Base-by-base conservation (phyloP, 2,888 invertebrate species). In the Meandrusa payeni region DNA sequence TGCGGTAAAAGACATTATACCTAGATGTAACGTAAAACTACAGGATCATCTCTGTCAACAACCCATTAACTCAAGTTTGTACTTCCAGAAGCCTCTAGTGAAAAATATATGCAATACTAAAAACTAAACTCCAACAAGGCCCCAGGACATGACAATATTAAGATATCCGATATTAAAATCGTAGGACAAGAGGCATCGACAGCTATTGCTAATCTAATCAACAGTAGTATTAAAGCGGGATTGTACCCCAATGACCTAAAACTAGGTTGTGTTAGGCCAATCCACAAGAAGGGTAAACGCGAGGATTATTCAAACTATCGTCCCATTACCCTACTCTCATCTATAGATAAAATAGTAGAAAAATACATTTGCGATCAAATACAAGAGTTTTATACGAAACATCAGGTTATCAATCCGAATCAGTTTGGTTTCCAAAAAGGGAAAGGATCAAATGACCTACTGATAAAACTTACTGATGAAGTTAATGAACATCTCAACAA, bases 131-230 rank as follows among this genome's bases (percentile, higher is more conserved):
- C 29, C 7, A 48, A 26, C 27, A 56, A 50, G 41, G 42, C 47
- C 1, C 44, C 47, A 31, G 44, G 54, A 2, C 5, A 1, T 23
- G 23, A 23, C 23, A 23, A 15, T 15, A 15, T 15, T 15, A 15
- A 15, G 15, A 4, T 15, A 15, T 34, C 33, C 3, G 46, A 44
- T 10, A 46, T 51, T 3, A 46, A 54, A 42, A 13, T 17, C 7
- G 3, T 38, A 23, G 17, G 39, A 2, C 11, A 32, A 7, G 9
- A 47, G 22, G 12, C 48, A 7, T 26, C 38, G 0, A 3, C 5
- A 5, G 33, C 50, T 4, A 45, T 57, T 15, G 50, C 52, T 6
- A 39, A 52, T 11, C 15, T 57, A 23, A 57, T 56, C 1, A 56
- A 58, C 12, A 10, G n/a, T 4, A 51, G 50, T 31, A 10, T 53